Base-by-base conservation (phyloP, 1,140 invertebrate species). In the Drosophila persimilis region DNA sequence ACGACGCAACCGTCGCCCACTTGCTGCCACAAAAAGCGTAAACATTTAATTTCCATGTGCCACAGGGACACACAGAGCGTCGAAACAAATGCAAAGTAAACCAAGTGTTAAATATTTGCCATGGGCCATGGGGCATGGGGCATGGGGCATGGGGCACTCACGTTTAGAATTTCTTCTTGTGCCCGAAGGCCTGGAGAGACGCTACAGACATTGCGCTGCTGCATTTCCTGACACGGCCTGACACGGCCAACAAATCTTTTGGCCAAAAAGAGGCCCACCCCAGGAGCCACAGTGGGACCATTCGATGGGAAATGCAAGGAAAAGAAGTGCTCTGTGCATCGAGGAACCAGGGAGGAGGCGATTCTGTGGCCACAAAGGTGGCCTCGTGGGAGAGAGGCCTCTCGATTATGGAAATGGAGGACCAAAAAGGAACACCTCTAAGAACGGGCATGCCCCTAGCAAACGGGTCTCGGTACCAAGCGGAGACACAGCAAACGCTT, bases 61-160 rank as follows among this genome's bases (percentile, higher is more conserved):
- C 73, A 74, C 51, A 50, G 64, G 55, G 60, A 60, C 50, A 13
- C 35, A 39, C 11, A 5, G 35, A 5, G 35, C 35, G 35, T 13
- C 52, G 70, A 62, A 69, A 50, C 72, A 80, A 85, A 59, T 67
- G 80, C 63, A 84, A 76, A 84, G 69, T 79, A 84, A 84, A 88
- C 81, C 73, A 88, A 86, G 83, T 86, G 83, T 86, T 86, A 86
- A 86, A 86, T 86, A 86, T 86, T 86, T 86, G 81, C 81, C 83
- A 78, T 15, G 9, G 45, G 45, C 26, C 5, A 31, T 31, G 31
- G 2, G 29, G 8, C 6, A 11, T 15, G 43, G 9, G 17, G n/a
- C 6, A 11, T 15, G 43, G 9, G 17, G n/a, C 6, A 41, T 7
- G 20, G 3, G 51, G 58, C 65, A 48, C 65, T 67, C 63, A 63